Evolutionary conservation across 2,797 vertebrate genomes (phyloP), one percentile per base, ranked within the genome.

Genomic region (Graptemys geographica): DNA sequence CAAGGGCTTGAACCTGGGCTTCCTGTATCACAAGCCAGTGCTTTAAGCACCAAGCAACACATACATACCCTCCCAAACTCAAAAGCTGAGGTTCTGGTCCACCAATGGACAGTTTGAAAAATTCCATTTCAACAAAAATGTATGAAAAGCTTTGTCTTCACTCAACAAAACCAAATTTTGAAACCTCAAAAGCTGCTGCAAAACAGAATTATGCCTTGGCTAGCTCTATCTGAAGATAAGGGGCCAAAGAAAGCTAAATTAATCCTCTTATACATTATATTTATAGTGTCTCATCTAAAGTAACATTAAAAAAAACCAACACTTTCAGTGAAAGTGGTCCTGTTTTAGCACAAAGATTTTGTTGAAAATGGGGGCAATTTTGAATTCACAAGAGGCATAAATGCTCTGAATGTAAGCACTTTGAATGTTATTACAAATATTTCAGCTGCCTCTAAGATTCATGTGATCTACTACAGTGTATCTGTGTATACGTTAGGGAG

Each of bases 381-480:
- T 86, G 65, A 82, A 51, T 82, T 51, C 62, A 41, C 81, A 92
- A 16, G 41, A 90, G 65, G 41, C 81, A 57, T 31, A 90, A 96
- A 87, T 16, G 72, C 37, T 84, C 90, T 72, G 83, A 90, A 94
- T 96, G 92, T 57, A 81, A 91, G 86, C 79, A 72, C 51, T 90
- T 83, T 76, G 80, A 95, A 95, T 96, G 93, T 93, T 95, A 93
- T 83, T 81, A 79, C 13, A 76, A 94, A 53, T 74, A 86, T 88
- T 96, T 94, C 0, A 1, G 84, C 88, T 96, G 84, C 74, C 90
- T 44, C 90, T 92, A 7, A 83, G 80, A 92, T 80, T 1, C 74
- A 59, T 92, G 86, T 87, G 89, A 94, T 87, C 72, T 44, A 28
- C 41, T 16, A 47, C 25, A 13, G 79, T 86, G 94, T 95, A 89